Conservation (phyloP, 2,113 vertebrate species). For the Ceyx margarethae region DNA sequence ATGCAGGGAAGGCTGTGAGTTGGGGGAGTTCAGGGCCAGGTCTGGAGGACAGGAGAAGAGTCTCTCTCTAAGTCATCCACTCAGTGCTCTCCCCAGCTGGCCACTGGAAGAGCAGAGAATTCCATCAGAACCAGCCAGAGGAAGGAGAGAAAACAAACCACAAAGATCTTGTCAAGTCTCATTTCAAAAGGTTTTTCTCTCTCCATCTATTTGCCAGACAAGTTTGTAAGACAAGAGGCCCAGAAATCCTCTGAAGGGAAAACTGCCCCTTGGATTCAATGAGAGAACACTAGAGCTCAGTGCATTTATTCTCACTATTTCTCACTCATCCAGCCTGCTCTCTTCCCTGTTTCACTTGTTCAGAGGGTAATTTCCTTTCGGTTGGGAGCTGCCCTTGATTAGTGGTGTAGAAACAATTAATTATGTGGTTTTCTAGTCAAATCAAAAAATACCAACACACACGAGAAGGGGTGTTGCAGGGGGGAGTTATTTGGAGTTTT, state of each 20-base stretch:
- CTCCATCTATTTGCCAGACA: not conserved
- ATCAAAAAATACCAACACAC: not conserved
- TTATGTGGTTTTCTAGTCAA: not conserved
- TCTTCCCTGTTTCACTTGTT: not conserved
- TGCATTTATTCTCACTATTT: not conserved
- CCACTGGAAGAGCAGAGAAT: not conserved
- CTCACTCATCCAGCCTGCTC: not conserved
- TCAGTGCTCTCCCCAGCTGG: not conserved
- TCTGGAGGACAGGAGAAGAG: not conserved
- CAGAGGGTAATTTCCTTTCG: no score
- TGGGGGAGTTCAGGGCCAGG: not conserved
- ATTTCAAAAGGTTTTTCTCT: not conserved
- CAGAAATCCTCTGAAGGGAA: not conserved
- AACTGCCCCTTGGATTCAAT: not conserved
- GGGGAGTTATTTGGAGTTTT: not conserved
- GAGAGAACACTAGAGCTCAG: not conserved
- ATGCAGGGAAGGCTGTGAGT: not conserved
- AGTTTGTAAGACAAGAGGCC: not conserved
- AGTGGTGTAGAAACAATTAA: not conserved
- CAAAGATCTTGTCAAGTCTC: accelerated
- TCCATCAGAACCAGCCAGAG: not conserved
- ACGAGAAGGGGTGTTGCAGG: accelerated
- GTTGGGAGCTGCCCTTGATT: not conserved
- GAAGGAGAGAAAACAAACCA: not conserved
- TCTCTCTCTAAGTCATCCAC: not conserved